Conservation (phyloP, 2,888 invertebrate genomes). For the Spodoptera exigua region DNA sequence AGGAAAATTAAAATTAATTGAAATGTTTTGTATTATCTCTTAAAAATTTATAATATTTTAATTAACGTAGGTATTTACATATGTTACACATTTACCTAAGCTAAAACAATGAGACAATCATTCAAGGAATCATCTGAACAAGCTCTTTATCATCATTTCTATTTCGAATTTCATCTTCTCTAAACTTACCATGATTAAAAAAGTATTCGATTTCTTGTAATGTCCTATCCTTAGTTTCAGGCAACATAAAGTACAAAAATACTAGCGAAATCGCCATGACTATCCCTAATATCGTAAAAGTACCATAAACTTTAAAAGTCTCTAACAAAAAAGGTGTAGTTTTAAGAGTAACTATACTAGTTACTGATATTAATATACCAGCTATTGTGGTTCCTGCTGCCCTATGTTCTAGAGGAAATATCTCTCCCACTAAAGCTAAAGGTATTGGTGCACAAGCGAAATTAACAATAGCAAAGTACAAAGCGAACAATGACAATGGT, state of each 20-base stretch:
- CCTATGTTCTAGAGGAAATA: slow-evolving; percentile 63
- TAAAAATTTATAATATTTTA: no score
- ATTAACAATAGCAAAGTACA: slow-evolving; percentile 60
- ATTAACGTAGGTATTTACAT: no score
- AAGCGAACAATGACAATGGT: slow-evolving; percentile 53
- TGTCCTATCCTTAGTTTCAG: slow-evolving; percentile 66
- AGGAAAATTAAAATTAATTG: no score
- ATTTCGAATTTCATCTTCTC: slow-evolving; percentile 21
- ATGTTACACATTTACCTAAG: not conserved
- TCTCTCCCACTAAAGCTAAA: slow-evolving; percentile 62
- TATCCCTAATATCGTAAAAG: slow-evolving; percentile 61
- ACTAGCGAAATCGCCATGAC: slow-evolving; percentile 51
- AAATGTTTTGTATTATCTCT: no score
- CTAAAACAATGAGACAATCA: not conserved
- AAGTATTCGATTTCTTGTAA: slow-evolving; percentile 64
- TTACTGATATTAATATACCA: slow-evolving; percentile 51
- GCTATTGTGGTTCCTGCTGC: slow-evolving; percentile 54
- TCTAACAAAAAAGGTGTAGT: slow-evolving; percentile 51
- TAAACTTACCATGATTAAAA: slow-evolving; percentile 55
- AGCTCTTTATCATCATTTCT: slow-evolving; percentile 22
- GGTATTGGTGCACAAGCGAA: slow-evolving; percentile 63
- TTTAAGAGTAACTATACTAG: slow-evolving; percentile 47
- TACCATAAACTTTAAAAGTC: slow-evolving; percentile 61
- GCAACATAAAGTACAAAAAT: slow-evolving; percentile 60
- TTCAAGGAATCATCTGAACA: slow-evolving; percentile 39